Evolutionary conservation across 1,140 invertebrate species (phyloP), one percentile per base, ranked within the genome.

Genomic region (Euwallacea similis): DNA sequence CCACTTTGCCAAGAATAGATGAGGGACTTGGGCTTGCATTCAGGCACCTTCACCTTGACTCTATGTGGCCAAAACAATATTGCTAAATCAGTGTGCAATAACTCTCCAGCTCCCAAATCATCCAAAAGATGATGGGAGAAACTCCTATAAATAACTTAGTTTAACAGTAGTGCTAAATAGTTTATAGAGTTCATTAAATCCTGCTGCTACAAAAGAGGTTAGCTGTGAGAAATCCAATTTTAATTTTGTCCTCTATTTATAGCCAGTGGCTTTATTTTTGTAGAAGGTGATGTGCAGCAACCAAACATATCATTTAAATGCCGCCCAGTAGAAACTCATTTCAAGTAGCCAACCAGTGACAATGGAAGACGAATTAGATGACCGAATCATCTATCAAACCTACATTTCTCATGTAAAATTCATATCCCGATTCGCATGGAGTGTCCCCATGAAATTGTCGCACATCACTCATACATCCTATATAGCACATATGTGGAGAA

Each of bases 311-410:
- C n/a, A 70, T 61, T 64, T 70, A 64, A 69, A 74, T 72, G 73
- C 55, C 63, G 69, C 69, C 66, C 58, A 60, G 33, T 60, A 66
- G n/a, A 60, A 67, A 66, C 70, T 58, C 67, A 62, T 66, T 16
- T 16, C 64, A 16, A 41, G n/a, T 62, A 63, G 63, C 47, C 11
- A 68, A 53, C 69, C 58, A 42, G 33, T 68, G 70, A 67, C 60
- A 77, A 94, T 94, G 92, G 92, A 94, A 87, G 92, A 94, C 87
- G 91, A 93, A 85, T 84, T 93, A 78, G 92, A 94, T 84, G 92
- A 94, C 78, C 89, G 88, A 86, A 88, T 94, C 76, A 85, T 94
- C 74, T 92, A 93, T 82, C 91, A 93, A 85, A 91, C 91, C 53
- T 93, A 92, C 82, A 78, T 91, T 72, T 90, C 91, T 65, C 90